phyloP scores from a whole-genome alignment of 2,113 vertebrate species.

The Sebastes schlegelii region DNA sequence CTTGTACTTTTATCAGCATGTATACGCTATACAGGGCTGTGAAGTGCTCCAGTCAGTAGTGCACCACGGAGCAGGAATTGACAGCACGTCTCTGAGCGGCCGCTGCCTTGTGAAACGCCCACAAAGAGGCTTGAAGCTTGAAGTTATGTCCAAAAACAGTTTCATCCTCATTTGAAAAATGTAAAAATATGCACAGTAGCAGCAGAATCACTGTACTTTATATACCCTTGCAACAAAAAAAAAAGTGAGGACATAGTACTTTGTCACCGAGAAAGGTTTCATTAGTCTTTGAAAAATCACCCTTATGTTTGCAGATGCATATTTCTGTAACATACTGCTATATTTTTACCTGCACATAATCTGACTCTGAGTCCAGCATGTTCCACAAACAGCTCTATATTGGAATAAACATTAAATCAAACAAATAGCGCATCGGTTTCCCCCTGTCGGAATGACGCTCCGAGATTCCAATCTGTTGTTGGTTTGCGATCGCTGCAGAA shows the following conservation, averaged over 20 bases:
- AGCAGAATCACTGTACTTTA: neutral
- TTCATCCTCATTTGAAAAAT: neutral
- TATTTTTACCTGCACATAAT: conserved; percentile 49
- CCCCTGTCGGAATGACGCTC: neutral
- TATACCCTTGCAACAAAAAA: neutral
- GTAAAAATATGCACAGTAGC: neutral
- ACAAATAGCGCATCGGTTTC: conserved; percentile 42
- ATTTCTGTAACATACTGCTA: conserved; percentile 36
- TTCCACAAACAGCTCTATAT: conserved; percentile 58
- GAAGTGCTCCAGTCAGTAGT: too few species aligned
- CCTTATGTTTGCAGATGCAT: conserved; percentile 9
- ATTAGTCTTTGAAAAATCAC: neutral
- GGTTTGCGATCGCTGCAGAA: conserved; percentile 7
- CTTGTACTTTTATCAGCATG: too few species aligned
- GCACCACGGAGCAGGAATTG: neutral
- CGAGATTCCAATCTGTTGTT: conserved; percentile 42
- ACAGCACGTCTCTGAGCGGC: neutral
- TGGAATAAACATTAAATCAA: conserved; percentile 48
- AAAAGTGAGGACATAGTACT: neutral
- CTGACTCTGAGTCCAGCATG: conserved; percentile 46
- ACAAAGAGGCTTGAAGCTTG: neutral
- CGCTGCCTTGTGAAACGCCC: neutral
- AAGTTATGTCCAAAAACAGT: neutral
- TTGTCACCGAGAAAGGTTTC: neutral
- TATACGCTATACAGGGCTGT: too few species aligned